Evolutionary conservation across 2,888 invertebrate species (phyloP).

Genomic region (Shargacucullia verbasci): DNA sequence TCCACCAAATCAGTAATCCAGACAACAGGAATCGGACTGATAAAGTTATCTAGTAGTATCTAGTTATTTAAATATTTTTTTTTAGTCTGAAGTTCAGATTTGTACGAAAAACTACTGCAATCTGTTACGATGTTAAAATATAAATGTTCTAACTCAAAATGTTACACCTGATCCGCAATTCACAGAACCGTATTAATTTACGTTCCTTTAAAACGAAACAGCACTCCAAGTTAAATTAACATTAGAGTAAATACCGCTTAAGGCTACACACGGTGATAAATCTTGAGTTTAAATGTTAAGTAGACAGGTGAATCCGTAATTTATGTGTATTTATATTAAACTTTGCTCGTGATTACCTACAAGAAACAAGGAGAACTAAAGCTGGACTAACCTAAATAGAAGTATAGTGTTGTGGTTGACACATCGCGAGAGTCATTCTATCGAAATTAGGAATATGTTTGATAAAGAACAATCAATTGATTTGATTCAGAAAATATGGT

Average conservation of each 20-base stretch:
- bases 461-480: neutral
- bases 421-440: neutral
- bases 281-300: conserved; percentile 25
- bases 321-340: conserved; percentile 19
- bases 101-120: too few relatives aligned
- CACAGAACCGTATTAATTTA: conserved; percentile 19
- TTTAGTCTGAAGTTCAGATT: too few relatives aligned
- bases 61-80: too few relatives aligned
- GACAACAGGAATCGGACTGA: too few relatives aligned
- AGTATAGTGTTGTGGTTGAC: neutral
- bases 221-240: conserved; percentile 13
- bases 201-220: conserved; percentile 14
- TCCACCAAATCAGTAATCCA: too few relatives aligned
- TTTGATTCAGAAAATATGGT: neutral
- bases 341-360: conserved; percentile 11
- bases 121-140: neutral
- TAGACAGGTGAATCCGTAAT: conserved; percentile 41
- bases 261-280: conserved; percentile 21
- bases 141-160: neutral
- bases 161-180: conserved; percentile 10
- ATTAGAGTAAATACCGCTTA: conserved; percentile 18
- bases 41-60: too few relatives aligned
- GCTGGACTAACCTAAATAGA: conserved; percentile 9
- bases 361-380: conserved; percentile 20
- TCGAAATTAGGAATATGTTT: conserved; percentile 2